These are phyloP conservation scores for Crypturellus tataupa DNA, from an alignment of 2,797 vertebrate genomes.

Conservation along the genomic window DNA sequence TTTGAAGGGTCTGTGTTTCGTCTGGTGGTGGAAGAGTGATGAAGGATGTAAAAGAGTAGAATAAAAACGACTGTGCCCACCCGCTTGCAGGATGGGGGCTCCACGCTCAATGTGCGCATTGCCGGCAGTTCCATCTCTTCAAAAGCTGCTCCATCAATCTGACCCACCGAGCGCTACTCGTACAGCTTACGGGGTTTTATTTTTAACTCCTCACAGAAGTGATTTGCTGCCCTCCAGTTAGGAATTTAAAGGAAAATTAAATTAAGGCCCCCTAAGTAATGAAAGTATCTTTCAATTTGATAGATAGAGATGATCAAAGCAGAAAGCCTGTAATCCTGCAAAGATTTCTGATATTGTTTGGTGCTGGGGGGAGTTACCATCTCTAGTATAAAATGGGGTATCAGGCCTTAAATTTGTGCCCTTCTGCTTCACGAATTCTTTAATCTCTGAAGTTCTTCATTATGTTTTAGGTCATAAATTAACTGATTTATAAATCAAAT, in stretches of 20 bases:
- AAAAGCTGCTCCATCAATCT: slow-evolving; percentile 37
- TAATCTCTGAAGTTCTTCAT: slow-evolving; percentile 7
- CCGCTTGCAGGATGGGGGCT: not conserved
- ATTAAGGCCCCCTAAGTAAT: slow-evolving; percentile 53
- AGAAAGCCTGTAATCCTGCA: slow-evolving; percentile 16
- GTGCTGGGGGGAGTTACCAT: not conserved
- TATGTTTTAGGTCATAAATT: slow-evolving; percentile 24
- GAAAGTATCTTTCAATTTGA: slow-evolving; percentile 49
- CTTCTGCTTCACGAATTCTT: not conserved
- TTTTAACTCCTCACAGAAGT: slow-evolving; percentile 46
- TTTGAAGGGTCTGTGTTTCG: not conserved
- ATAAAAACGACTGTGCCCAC: not conserved
- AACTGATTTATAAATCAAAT: not conserved
- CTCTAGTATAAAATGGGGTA: not conserved
- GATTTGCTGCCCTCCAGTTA: slow-evolving; percentile 50
- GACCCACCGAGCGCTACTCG: not conserved
- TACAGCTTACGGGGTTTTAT: slow-evolving; percentile 28
- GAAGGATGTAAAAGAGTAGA: not conserved
- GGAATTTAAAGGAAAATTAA: slow-evolving; percentile 65
- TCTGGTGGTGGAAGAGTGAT: not conserved
- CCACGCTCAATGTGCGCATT: not conserved
- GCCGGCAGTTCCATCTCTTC: slow-evolving; percentile 55
- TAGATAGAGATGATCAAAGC: slow-evolving; percentile 45
- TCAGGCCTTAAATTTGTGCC: not conserved
- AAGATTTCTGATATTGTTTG: slow-evolving; percentile 36